Evolutionary conservation across 2,888 invertebrate genomes (phyloP).

Genomic region (Alitta virens): DNA sequence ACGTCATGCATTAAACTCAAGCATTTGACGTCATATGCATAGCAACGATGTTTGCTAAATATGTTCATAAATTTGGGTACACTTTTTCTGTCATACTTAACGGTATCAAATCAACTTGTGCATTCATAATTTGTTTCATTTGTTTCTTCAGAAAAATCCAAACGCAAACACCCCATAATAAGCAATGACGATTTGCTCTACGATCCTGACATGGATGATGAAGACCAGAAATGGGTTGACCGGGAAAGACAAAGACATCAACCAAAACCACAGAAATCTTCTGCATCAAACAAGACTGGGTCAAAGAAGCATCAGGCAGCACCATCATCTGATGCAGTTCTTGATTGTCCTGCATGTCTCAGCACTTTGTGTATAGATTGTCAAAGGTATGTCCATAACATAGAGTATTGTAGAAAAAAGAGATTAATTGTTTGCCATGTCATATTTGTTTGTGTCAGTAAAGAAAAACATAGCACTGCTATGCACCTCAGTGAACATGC

Average conservation of each 20-base stretch:
- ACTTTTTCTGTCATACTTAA: no score
- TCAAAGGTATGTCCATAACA: slow-evolving; percentile 60
- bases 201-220: slow-evolving; percentile 62
- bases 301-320: background rate
- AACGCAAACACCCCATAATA: slow-evolving; percentile 16
- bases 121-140: no score
- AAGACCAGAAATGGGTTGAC: slow-evolving; percentile 62
- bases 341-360: slow-evolving; percentile 66
- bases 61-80: no score
- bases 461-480: no score
- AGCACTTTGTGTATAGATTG: slow-evolving; percentile 63
- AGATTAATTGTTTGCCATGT: no score
- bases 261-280: slow-evolving; percentile 10
- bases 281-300: background rate
- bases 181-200: slow-evolving; percentile 60
- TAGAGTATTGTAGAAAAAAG: no score
- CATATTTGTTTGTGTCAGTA: no score
- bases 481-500: no score
- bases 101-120: no score
- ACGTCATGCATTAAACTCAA: no score
- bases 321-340: slow-evolving; percentile 62
- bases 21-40: no score
- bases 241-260: slow-evolving; percentile 53
- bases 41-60: no score
- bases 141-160: slow-evolving; percentile 22